Evolutionary conservation across 2,888 invertebrate genomes (phyloP).

Genomic region (Agrilus biguttatus): DNA sequence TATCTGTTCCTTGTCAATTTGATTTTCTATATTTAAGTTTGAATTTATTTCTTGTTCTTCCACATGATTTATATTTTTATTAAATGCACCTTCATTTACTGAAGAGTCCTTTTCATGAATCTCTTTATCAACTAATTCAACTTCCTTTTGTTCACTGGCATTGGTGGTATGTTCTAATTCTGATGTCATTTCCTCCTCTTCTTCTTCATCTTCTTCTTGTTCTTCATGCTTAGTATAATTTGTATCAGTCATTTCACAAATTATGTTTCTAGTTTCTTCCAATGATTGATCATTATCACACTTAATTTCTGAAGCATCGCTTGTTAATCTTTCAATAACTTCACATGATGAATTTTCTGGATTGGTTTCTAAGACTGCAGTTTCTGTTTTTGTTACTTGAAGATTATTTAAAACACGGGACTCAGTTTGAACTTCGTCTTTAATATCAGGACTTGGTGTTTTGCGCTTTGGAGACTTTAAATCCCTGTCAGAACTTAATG

Average conservation of each 20-base stretch:
- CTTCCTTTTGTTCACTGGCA: not conserved
- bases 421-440: constrained; percentile 3
- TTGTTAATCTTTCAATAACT: no score
- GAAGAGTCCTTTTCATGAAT: constrained; percentile 4
- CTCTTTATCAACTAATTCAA: not conserved
- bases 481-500: constrained; percentile 19
- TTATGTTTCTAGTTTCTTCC: not conserved
- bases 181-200: constrained; percentile 11
- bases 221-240: constrained; percentile 9
- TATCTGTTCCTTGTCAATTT: no score
- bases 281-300: no score
- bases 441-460: constrained; percentile 18
- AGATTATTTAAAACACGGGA: not conserved
- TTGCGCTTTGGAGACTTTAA: constrained; percentile 21
- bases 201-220: constrained; percentile 11
- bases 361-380: no score
- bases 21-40: no score
- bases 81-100: constrained; percentile 6
- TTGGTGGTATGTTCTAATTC: constrained; percentile 6
- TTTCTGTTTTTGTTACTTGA: not conserved
- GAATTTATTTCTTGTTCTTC: not conserved
- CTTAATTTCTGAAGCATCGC: no score
- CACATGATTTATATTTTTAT: constrained; percentile 1
- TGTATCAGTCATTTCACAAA: not conserved
- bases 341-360: no score